Conservation (phyloP, 2,113 vertebrate genomes). For the Tragelaphus strepsiceros region DNA sequence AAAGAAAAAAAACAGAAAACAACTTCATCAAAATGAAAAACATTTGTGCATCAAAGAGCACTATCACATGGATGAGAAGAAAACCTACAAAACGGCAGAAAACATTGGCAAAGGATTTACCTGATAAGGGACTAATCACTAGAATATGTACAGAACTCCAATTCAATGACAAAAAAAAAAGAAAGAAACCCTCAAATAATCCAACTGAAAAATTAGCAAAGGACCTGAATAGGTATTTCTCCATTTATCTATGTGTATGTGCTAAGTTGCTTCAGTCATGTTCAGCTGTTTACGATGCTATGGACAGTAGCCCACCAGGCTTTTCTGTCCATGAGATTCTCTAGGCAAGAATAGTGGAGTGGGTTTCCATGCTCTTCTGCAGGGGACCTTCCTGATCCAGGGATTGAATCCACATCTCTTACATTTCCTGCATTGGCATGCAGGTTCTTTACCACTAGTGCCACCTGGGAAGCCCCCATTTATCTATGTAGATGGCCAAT, state of each 20-base stretch:
- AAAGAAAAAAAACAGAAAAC: not conserved
- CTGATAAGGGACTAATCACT: not conserved
- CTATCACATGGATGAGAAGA: not conserved
- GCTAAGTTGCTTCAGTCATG: not conserved
- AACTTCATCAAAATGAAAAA: slow-evolving; percentile 23
- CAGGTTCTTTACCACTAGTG: not conserved
- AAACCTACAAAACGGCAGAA: not conserved
- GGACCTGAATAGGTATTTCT: not conserved
- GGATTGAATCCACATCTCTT: not conserved
- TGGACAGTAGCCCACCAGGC: not conserved
- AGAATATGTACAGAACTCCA: not conserved
- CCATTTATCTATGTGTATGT: not conserved
- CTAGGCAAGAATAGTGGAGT: not conserved
- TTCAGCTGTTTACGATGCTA: not conserved
- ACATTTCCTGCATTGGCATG: not conserved
- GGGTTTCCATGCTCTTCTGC: not conserved
- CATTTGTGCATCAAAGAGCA: not conserved
- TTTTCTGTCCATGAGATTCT: not conserved
- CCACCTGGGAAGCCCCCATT: not conserved
- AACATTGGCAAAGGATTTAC: not conserved
- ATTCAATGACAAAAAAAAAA: not conserved
- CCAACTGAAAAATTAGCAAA: not conserved
- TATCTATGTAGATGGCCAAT: not conserved
- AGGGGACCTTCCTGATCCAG: not conserved
- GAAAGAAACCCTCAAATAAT: not conserved